phyloP scores from a whole-genome alignment of 2,797 vertebrate species.

The Gephyroberyx darwinii region DNA sequence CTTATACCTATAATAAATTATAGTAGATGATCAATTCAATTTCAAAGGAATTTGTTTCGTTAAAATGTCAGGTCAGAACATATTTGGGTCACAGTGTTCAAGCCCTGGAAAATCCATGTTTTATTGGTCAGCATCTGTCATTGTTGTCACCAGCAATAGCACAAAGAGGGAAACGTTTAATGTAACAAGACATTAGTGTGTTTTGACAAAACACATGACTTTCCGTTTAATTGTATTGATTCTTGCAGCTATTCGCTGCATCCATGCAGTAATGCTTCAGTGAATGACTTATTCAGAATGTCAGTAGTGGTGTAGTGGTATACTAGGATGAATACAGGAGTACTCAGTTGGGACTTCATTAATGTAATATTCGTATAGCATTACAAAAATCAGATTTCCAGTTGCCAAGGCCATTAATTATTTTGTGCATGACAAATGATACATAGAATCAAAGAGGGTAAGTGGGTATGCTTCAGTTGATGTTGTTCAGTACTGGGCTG shows the following conservation, averaged over 20 bases:
- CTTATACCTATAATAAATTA: background rate
- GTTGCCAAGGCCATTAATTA: too few relatives aligned
- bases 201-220: background rate
- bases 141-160: too few relatives aligned
- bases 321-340: background rate
- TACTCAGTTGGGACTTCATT: background rate
- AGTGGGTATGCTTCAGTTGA: too few relatives aligned
- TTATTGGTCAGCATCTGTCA: too few relatives aligned
- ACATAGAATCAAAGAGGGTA: too few relatives aligned
- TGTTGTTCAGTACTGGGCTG: too few relatives aligned
- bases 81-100: constrained; percentile 14
- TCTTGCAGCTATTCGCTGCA: background rate
- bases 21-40: constrained; percentile 10
- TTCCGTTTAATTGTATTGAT: background rate
- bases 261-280: background rate
- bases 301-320: background rate
- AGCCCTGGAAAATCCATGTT: background rate
- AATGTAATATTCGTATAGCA: background rate
- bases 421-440: too few relatives aligned
- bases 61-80: constrained; percentile 7
- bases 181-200: background rate
- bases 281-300: background rate
- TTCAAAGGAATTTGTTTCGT: constrained; percentile 24
- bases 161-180: background rate
- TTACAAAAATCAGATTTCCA: background rate